These are phyloP conservation scores for Rousettus leschenaultii DNA, from an alignment of 2,113 vertebrate species.

Conservation along the genomic window DNA sequence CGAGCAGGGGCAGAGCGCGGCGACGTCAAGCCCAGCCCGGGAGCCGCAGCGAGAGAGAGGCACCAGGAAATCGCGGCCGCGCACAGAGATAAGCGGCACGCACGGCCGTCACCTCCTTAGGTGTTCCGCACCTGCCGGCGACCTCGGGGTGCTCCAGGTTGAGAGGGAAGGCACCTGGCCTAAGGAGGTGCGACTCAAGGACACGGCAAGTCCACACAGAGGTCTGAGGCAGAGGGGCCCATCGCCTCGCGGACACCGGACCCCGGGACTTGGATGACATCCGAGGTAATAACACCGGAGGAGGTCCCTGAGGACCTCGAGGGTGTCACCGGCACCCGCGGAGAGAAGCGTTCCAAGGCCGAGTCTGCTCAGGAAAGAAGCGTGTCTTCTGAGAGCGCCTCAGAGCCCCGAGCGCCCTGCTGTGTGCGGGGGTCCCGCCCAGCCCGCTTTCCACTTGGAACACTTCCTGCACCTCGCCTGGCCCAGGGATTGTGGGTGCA, in stretches of 20 bases:
- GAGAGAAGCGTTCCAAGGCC: not conserved
- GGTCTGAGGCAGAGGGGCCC: not conserved
- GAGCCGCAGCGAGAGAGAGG: not conserved
- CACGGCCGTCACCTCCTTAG: fast-evolving
- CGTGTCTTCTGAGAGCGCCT: fast-evolving
- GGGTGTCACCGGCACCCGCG: not conserved
- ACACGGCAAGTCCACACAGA: not conserved
- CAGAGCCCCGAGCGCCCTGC: not conserved
- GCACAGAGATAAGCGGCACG: fast-evolving
- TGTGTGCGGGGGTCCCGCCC: not conserved
- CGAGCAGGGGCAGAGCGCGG: not conserved
- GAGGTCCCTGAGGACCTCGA: not conserved
- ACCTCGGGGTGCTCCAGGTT: conserved; percentile 35
- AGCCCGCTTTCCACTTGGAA: not conserved
- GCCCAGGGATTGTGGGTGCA: not conserved
- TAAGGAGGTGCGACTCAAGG: not conserved
- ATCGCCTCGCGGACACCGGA: not conserved
- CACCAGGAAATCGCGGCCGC: not conserved
- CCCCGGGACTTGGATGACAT: not conserved
- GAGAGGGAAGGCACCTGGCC: not conserved
- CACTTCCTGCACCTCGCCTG: fast-evolving
- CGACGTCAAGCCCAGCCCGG: too few relatives aligned
- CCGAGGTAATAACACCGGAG: not conserved
- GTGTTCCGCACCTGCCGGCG: conserved; percentile 48
- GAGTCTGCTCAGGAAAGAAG: not conserved